phyloP scores from a whole-genome alignment of 2,113 vertebrate genomes.

The Caloenas nicobarica region DNA sequence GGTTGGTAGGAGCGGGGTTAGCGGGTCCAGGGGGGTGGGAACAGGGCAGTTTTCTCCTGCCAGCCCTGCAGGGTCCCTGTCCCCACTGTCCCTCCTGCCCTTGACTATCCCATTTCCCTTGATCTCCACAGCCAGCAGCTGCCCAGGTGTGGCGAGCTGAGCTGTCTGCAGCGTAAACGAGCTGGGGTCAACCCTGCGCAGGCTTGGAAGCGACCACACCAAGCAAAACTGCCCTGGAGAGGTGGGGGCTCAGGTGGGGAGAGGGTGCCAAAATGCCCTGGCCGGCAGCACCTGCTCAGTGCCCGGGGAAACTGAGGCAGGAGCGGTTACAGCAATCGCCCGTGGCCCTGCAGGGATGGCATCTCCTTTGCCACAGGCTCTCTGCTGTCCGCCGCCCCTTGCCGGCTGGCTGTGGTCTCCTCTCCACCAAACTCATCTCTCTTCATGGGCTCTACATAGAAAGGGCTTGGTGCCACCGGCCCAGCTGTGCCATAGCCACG shows the following conservation, averaged over 20 bases:
- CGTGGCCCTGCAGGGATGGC: fast-evolving
- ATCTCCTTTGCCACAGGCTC: fast-evolving
- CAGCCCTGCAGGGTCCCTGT: fast-evolving
- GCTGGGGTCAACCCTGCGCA: not conserved
- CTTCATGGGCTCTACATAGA: fast-evolving
- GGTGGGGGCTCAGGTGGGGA: fast-evolving
- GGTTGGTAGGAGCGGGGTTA: fast-evolving
- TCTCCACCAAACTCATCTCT: not conserved
- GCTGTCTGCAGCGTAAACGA: not conserved
- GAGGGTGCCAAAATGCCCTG: fast-evolving
- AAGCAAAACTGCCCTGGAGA: not conserved
- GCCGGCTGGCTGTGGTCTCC: not conserved
- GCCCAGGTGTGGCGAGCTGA: not conserved
- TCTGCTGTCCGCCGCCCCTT: fast-evolving
- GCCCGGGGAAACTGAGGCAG: constrained; percentile 12
- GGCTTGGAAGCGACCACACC: fast-evolving
- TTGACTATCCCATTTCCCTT: not conserved
- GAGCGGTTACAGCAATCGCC: fast-evolving
- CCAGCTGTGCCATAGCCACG: not conserved
- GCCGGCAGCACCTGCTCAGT: fast-evolving
- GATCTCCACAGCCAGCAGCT: not conserved
- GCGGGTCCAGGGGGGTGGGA: fast-evolving
- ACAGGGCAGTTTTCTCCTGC: not conserved
- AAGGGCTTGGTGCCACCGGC: fast-evolving
- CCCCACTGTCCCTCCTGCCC: not conserved